Evolutionary conservation across 2,888 invertebrate genomes (phyloP), one percentile per base, ranked within the genome.

Genomic region (Molorchus minor): DNA sequence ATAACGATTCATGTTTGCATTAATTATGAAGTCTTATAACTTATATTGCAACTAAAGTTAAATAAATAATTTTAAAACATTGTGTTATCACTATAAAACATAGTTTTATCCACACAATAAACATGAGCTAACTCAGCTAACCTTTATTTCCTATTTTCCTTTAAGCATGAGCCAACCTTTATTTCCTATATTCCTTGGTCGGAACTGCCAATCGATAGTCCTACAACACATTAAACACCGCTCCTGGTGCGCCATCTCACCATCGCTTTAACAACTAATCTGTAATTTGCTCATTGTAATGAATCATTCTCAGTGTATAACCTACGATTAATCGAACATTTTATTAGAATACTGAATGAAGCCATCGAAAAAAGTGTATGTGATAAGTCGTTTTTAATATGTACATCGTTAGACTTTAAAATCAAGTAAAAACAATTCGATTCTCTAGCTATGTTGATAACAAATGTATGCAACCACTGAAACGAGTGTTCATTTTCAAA

Each of bases 291-390:
- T 59, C 59, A 63, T 44, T 29, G 38, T 43, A 36, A 52, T 45
- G 57, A 60, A 54, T 49, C 46, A 43, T 57, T 52, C 43, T 53
- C 47, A 38, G 40, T 46, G 41, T 51, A 63, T 58, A 36, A 47
- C 57, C 49, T 56, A 13, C 3, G 40, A 52, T 30, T 16, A 17
- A 19, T 15, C 17, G 19, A 38, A 20, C 16, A 44, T 17, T 51
- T 54, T 55, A 46, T 20, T 46, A 20, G 29, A 63, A 57, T 63
- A 60, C 55, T 63, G 63, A 63, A 59, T 63, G 63, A 63, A 60
- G 55, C 54, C 43, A 7, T 30, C 40, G 16, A 36, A 13, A 38
- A 54, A 58, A 16, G 43, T 43, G 41, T 3, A 29, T 19, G 40
- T 5, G 21, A 20, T 47, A 30, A 13, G 35, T 44, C 15, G 30